Evolutionary conservation across 2,888 invertebrate genomes (phyloP).

Genomic region (Ornithoptera alexandrae): DNA sequence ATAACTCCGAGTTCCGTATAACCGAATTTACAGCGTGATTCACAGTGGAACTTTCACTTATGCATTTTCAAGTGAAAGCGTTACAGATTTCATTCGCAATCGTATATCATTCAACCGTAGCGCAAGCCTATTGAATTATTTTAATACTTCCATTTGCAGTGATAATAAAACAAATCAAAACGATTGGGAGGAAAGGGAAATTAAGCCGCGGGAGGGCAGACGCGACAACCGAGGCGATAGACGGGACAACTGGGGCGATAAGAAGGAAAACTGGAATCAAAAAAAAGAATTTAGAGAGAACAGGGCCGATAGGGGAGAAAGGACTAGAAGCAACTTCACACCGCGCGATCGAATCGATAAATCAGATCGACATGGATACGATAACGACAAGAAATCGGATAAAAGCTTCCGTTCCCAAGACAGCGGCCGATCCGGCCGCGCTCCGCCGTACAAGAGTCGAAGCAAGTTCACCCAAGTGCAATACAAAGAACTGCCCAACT

Average conservation of each 20-base stretch:
- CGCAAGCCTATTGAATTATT: constrained; percentile 11
- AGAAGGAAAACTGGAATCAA: constrained; percentile 46
- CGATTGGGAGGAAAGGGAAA: constrained; percentile 50
- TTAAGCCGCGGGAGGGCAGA: constrained; percentile 40
- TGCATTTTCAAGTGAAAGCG: constrained; percentile 28
- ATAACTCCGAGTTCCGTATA: constrained; percentile 20
- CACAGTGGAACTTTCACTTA: constrained; percentile 28
- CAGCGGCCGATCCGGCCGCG: constrained; percentile 46
- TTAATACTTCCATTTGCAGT: constrained; percentile 32
- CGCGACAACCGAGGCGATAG: constrained; percentile 44
- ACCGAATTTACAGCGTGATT: constrained; percentile 24
- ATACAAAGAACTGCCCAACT: constrained; percentile 64
- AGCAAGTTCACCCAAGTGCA: constrained; percentile 60
- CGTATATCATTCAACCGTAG: constrained; percentile 29
- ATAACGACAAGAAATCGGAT: constrained; percentile 56
- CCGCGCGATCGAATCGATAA: constrained; percentile 62
- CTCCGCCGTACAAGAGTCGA: constrained; percentile 56
- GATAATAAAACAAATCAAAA: constrained; percentile 53
- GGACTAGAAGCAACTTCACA: constrained; percentile 55
- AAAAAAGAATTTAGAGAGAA: constrained; percentile 45
- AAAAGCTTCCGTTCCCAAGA: constrained; percentile 56
- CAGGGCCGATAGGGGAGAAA: constrained; percentile 35
- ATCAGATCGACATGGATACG: constrained; percentile 52
- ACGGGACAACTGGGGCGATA: constrained; percentile 43
- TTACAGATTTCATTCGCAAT: constrained; percentile 33